Conservation (phyloP, 2,797 vertebrate species). For the Aselliscus stoliczkanus region DNA sequence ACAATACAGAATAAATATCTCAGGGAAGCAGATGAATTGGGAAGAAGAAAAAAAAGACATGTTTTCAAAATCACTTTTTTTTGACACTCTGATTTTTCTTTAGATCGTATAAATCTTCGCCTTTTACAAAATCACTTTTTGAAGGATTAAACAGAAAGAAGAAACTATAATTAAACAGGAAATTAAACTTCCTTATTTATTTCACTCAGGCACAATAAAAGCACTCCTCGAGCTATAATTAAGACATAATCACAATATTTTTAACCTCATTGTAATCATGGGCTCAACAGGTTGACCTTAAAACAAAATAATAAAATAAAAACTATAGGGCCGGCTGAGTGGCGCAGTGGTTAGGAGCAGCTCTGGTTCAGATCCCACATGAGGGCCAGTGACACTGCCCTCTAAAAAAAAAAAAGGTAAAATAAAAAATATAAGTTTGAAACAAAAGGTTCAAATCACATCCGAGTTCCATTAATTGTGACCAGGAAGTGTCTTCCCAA, state of each 20-base stretch:
- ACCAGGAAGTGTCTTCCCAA: not conserved
- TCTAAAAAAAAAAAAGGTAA: too few species aligned
- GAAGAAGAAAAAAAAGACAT: not conserved
- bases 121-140: not conserved
- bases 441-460: not conserved
- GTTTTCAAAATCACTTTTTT: not conserved
- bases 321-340: too few species aligned
- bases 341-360: too few species aligned
- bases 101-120: too few species aligned
- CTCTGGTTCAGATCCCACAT: too few species aligned
- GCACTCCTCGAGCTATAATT: not conserved
- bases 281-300: not conserved
- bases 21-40: not conserved
- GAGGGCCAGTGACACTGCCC: too few species aligned
- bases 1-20: not conserved
- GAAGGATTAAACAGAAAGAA: not conserved
- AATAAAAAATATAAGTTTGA: not conserved
- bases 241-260: not conserved
- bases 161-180: not conserved
- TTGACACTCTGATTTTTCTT: too few species aligned
- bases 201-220: not conserved
- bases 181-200: constrained; percentile 1
- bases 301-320: constrained; percentile 11
- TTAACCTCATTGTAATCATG: not conserved
- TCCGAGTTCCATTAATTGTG: not conserved